Percentiles rank a stretch among this genome's conserved stretches.
Conservation (phyloP, 2,888 invertebrate genomes). For the Germaria angustata region DNA sequence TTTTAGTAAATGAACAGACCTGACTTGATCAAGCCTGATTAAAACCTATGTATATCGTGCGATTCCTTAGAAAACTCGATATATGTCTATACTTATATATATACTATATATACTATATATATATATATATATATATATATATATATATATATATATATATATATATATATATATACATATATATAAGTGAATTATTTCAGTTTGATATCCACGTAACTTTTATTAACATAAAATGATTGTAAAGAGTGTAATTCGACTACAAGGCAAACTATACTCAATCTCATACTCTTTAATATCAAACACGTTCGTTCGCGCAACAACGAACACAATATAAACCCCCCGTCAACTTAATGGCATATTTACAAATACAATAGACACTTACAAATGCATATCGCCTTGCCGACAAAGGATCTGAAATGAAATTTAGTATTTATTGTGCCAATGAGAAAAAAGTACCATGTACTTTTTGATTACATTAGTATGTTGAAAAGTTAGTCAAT, state of each 20-base stretch:
- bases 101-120: no score
- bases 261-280: constrained; percentile 10
- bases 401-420: not conserved
- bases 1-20: no score
- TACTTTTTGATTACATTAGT: no score
- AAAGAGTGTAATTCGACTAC: constrained; percentile 5
- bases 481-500: no score
- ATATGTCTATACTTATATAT: no score
- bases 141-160: no score
- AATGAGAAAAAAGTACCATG: not conserved
- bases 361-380: constrained; percentile 9
- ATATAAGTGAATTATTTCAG: no score
- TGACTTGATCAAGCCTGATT: no score
- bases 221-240: not conserved
- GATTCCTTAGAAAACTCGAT: no score
- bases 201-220: not conserved
- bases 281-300: constrained; percentile 28
- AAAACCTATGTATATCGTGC: no score
- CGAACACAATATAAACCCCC: constrained; percentile 18
- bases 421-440: not conserved
- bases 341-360: constrained; percentile 42
- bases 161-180: no score
- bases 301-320: constrained; percentile 46
- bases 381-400: not conserved
- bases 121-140: no score